Evolutionary conservation across 2,113 vertebrate species (phyloP), one percentile per base, ranked within the genome.

Genomic region (Petroica traversi): DNA sequence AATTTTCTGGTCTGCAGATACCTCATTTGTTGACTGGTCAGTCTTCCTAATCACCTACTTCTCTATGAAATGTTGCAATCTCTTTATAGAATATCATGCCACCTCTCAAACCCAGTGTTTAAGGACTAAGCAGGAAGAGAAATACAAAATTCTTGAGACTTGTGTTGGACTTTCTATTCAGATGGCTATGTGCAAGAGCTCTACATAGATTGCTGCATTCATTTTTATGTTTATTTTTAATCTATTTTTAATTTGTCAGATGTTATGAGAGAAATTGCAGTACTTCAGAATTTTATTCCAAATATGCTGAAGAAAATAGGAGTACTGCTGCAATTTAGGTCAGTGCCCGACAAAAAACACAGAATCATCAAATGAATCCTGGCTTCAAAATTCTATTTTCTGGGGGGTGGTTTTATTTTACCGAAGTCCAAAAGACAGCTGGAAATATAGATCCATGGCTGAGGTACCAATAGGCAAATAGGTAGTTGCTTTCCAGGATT

Each of bases 201-300:
- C 41, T 90, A 76, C 64, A 59, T 58, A 94, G 75, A 92, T 76
- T 95, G 90, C 78, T 85, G 66, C 75, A 88, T 85, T 95, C 54
- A 57, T 69, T 82, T 85, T 76, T 36, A 31, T 76, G 59, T 79
- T 92, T 89, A 64, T 76, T 95, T 94, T 92, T 52, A 89, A 75
- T 55, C 85, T 87, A 38, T 78, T 89, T 91, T 89, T 66, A 83
- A 54, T 90, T 72, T 87, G 74, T 97, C 93, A 96, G 92, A 94
- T 94, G 69, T 75, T 95, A 67, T 29, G 25, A 48, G 48, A 96
- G 77, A 93, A 95, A 95, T 94, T 95, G 40, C 69, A 57, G 52
- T 82, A 82, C 49, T 96, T 91, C 68, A 95, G 66, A 55, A 61
- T 26, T 43, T 89, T 87, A 43, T 46, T 91, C 66, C 64, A 85